Evolutionary conservation across 2,888 invertebrate genomes (phyloP), one percentile per base, ranked within the genome.

Genomic region (Doris montereyensis): DNA sequence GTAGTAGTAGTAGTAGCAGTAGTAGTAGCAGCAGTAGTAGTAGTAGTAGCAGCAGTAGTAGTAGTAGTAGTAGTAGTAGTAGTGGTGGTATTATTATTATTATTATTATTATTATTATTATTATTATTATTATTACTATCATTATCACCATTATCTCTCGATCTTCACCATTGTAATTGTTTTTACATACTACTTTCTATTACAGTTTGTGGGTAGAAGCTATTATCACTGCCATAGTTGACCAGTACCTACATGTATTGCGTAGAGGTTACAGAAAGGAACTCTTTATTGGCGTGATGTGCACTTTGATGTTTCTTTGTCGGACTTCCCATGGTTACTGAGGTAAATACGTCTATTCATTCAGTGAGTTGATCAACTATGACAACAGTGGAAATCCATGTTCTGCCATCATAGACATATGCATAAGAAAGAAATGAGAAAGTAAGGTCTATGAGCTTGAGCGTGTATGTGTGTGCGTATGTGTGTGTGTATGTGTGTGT

Each of bases 1-100:
- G 5, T 26, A 52, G 24, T 58, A 57, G 26, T 58, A 41, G 21
- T 28, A 73, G 10, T 58, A 73, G 10, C 73, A 73, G 24, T 57
- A 73, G 41, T 57, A 73, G 24, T 28, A 73, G 35, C 73, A 73
- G 21, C 57, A 41, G 35, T 28, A 73, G 17, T 57, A 52, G 35
- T 21, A 73, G 21, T 57, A 73, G 35, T 57, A 73, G 24, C 41
- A 73, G 35, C 57, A 73, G 35, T 57, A 73, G 35, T 26, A 73
- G 35, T 57, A 73, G 35, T 21, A 52, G 35, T 26, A 52, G 8
- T n/a, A n/a, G n/a, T n/a, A n/a, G n/a, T n/a, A n/a, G n/a, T n/a
- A n/a, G n/a, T n/a, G n/a, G n/a, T n/a, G n/a, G n/a, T 5, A 32
- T 34, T 41, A n/a, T 35, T 17, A 35, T 35, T 41, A 8, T n/a